Base-by-base conservation (phyloP, 2,113 vertebrate genomes). In the Gambusia holbrooki region DNA sequence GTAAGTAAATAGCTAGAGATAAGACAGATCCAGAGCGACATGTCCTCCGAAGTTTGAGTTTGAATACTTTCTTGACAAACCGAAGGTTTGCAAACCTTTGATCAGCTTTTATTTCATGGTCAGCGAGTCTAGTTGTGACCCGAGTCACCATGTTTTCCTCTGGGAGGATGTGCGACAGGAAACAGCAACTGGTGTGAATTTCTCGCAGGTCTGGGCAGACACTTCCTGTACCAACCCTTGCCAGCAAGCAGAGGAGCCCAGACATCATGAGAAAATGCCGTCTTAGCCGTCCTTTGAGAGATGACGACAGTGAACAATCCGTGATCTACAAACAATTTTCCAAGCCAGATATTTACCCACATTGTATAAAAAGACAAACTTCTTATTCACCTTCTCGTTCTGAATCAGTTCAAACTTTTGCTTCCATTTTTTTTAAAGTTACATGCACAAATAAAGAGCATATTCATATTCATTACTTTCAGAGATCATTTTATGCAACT, bases 101-200 rank as follows among this genome's bases (percentile, higher is more conserved):
- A 54, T 54, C 25, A 22, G 5, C 0, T 15, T 35, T 12, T 11
- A 45, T 45, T 33, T 35, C 3, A 71, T 22, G n/a, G 77, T 37
- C 11, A 2, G 25, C 7, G 5, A 65, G 48, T 65, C 54, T 35
- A 69, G 13, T 69, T 54, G 33, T 62, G 27, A 14, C 72, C 33
- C 66, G 32, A 70, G 65, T 64, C 71, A 37, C 66, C 68, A 66
- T 79, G 30, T 73, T 84, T 79, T 91, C 77, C 85, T 78, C 69
- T 81, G 89, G 81, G 87, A 84, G 88, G 83, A 90, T 87, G 79
- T 89, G 73, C 58, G 71, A 92, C 84, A 90, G 92, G 92, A 93
- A 93, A 84, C 88, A 82, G 84, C 25, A 87, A 85, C 58, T 86
- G 80, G 79, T 79, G n/a, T 15, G 61, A 71, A 77, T 88, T 79